Conservation (phyloP, 2,113 vertebrate genomes). For the Anoura caudifer region DNA sequence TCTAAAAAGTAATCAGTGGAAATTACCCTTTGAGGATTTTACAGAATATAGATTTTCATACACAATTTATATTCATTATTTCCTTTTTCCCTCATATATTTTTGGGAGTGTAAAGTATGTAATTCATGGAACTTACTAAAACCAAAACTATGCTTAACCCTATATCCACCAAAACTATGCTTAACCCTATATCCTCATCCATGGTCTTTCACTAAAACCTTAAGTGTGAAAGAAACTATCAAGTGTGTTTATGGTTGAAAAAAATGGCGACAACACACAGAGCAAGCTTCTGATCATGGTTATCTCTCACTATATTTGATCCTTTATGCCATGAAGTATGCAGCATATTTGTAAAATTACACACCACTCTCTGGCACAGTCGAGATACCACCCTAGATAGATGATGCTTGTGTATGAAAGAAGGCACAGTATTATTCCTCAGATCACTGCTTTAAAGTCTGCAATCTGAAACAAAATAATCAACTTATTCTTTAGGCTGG, state of each 20-base stretch:
- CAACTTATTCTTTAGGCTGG: constrained; percentile 51
- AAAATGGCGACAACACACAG: neutral
- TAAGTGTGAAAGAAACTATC: neutral
- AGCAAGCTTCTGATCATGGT: neutral
- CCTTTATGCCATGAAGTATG: no score
- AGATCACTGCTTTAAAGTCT: constrained; percentile 42
- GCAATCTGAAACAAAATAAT: constrained; percentile 52
- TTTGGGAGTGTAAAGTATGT: neutral
- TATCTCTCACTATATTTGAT: neutral
- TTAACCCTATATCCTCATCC: neutral
- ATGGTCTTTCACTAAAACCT: neutral
- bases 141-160: neutral
- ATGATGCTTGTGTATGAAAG: constrained; percentile 30
- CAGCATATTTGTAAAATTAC: neutral
- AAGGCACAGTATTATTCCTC: constrained; percentile 3
- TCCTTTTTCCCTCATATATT: neutral
- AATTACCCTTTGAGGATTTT: neutral
- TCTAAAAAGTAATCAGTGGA: neutral
- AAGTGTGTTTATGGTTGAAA: neutral
- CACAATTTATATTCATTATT: neutral
- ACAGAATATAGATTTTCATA: neutral
- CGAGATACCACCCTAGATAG: constrained; percentile 15
- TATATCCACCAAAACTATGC: no score
- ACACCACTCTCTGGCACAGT: constrained; percentile 30
- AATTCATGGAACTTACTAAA: neutral